Evolutionary conservation across 92 coral and sea anemone species (phyloP).

Genomic region (Parazoanthus atlanticus): DNA sequence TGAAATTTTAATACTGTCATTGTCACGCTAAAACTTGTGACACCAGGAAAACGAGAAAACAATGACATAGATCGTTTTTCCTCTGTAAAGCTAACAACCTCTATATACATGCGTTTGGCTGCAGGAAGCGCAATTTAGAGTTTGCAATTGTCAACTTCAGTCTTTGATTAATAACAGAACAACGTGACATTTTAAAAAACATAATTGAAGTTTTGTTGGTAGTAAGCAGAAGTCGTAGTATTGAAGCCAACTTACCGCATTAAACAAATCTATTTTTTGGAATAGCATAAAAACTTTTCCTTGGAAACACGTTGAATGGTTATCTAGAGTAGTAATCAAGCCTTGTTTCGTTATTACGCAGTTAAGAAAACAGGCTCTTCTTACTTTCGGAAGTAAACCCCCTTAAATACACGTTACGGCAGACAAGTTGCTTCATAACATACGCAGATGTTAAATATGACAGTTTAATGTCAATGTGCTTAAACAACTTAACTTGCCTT

Average conservation of each 20-base stretch:
- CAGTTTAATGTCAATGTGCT: background rate
- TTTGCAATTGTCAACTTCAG: background rate
- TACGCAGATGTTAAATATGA: background rate
- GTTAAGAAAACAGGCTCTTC: background rate
- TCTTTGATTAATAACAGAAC: background rate
- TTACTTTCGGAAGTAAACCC: background rate
- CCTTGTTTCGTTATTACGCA: background rate
- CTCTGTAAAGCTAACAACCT: conserved; percentile 16
- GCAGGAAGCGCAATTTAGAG: background rate
- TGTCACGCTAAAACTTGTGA: background rate
- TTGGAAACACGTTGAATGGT: background rate
- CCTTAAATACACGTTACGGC: background rate
- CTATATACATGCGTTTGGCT: background rate
- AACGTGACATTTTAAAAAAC: background rate
- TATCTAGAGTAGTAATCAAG: background rate
- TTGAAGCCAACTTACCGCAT: background rate
- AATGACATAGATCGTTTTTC: background rate
- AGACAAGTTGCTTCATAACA: background rate
- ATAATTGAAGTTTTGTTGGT: too few species aligned
- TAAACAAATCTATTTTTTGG: too few species aligned
- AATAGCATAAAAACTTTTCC: too few species aligned
- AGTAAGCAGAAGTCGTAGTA: too few species aligned
- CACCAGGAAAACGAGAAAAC: conserved; percentile 9
- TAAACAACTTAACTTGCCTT: background rate
- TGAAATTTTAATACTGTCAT: background rate